A percentile compares a stretch with the other conserved stretches of the same genome.
phyloP scores from a whole-genome alignment of 2,888 invertebrate species.

The Apoda limacodes region DNA sequence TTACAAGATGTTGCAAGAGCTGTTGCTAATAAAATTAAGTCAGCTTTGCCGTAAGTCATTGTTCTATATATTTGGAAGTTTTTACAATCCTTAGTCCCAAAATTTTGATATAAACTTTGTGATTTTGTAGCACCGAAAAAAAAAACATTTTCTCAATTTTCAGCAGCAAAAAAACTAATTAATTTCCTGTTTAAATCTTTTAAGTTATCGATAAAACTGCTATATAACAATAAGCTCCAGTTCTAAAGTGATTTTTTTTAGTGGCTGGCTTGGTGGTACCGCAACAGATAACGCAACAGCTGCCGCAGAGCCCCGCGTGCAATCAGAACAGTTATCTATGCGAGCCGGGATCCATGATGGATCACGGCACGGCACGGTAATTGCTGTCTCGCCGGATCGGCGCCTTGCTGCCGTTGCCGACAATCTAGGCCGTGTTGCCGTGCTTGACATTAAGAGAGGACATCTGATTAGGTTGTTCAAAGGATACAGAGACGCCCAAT shows the following conservation, averaged over 20 bases:
- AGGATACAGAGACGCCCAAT: conserved; percentile 96
- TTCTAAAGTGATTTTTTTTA: conserved; percentile 26
- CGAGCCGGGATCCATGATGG: conserved; percentile 87
- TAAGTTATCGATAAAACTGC: too few relatives aligned
- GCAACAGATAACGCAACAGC: conserved; percentile 34
- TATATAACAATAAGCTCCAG: too few relatives aligned
- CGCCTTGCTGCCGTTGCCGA: conserved; percentile 86
- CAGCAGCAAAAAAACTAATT: too few relatives aligned
- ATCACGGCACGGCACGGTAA: conserved; percentile 75
- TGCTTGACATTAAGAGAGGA: conserved; percentile 86
- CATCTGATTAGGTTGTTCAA: conserved; percentile 90
- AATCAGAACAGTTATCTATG: conserved; percentile 79
- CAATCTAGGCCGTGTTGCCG: conserved; percentile 86
- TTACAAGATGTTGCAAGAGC: conserved; percentile 93
- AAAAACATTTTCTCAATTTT: too few relatives aligned
- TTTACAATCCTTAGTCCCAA: neutral
- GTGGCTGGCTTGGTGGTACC: conserved; percentile 58
- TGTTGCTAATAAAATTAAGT: conserved; percentile 88
- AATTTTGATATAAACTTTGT: conserved; percentile 3
- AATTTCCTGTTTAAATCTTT: too few relatives aligned
- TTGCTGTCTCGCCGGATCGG: conserved; percentile 84
- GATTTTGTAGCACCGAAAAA: conserved; percentile 3
- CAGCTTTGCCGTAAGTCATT: conserved; percentile 81
- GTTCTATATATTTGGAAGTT: too few relatives aligned
- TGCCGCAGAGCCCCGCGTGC: conserved; percentile 61